phyloP scores from a whole-genome alignment of 2,797 vertebrate genomes.

The Centropyge bicolor region DNA sequence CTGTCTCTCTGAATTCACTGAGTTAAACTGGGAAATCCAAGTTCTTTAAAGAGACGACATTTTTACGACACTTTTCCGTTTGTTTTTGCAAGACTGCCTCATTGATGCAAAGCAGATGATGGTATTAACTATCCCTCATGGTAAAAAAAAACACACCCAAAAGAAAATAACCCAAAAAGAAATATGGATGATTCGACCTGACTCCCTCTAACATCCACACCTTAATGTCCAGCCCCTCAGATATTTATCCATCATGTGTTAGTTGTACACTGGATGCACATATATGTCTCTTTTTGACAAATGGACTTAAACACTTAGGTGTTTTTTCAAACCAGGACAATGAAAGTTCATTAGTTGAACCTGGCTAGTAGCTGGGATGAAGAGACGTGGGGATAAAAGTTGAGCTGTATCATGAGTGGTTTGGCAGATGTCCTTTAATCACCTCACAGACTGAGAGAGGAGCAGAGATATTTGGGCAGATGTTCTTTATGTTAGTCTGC shows the following conservation, averaged over 20 bases:
- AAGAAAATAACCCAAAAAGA: slow-evolving; percentile 1
- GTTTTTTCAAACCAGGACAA: slow-evolving; percentile 45
- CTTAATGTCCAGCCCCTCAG: neutral
- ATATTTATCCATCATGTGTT: neutral
- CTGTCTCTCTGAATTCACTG: neutral
- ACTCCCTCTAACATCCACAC: neutral
- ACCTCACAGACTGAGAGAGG: slow-evolving; percentile 40
- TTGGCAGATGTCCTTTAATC: slow-evolving; percentile 73
- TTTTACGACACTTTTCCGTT: slow-evolving; percentile 35
- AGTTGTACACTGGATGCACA: neutral
- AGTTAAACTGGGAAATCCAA: slow-evolving; percentile 21
- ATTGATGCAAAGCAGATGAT: slow-evolving; percentile 5
- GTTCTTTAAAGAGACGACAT: slow-evolving; percentile 22
- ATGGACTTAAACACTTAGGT: slow-evolving; percentile 45
- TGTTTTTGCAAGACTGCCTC: slow-evolving; percentile 27
- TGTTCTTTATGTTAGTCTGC: slow-evolving; percentile 39
- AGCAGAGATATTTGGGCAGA: slow-evolving; percentile 49
- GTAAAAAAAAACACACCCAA: slow-evolving; percentile 12
- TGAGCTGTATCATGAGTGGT: slow-evolving; percentile 58
- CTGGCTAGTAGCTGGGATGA: slow-evolving; percentile 39
- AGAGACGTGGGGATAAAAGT: slow-evolving; percentile 45
- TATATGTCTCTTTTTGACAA: slow-evolving; percentile 34
- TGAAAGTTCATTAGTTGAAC: slow-evolving; percentile 57
- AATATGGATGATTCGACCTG: slow-evolving; percentile 13
- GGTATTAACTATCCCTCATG: neutral